Percentiles rank a stretch among this genome's conserved stretches.
These are phyloP conservation scores for Melanargia galathea DNA, from an alignment of 2,888 invertebrate species.

Conservation along the genomic window DNA sequence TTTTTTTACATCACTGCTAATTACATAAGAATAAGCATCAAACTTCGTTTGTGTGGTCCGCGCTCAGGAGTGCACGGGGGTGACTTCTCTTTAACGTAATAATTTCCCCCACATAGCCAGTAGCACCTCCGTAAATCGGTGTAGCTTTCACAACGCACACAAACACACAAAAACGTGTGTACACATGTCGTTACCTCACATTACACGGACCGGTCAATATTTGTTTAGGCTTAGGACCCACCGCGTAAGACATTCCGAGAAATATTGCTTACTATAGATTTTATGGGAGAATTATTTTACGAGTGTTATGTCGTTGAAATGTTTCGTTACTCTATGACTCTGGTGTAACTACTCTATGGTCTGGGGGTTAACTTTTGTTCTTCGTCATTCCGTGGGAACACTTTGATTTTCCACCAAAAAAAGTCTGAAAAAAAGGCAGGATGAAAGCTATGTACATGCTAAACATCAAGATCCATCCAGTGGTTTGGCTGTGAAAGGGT, in stretches of 20 bases:
- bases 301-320: constrained; percentile 3
- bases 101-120: constrained; percentile 21
- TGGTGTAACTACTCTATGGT: background rate
- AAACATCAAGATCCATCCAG: too few relatives aligned
- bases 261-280: constrained; percentile 34
- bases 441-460: too few relatives aligned
- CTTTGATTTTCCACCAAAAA: too few relatives aligned
- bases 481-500: too few relatives aligned
- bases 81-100: too few relatives aligned
- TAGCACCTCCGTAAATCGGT: constrained; percentile 27
- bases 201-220: constrained; percentile 63
- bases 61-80: too few relatives aligned
- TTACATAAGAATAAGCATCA: too few relatives aligned
- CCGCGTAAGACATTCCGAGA: constrained; percentile 56
- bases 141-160: constrained; percentile 38
- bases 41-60: too few relatives aligned
- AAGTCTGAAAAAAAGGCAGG: too few relatives aligned
- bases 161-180: constrained; percentile 50
- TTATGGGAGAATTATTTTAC: constrained; percentile 19
- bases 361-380: too few relatives aligned
- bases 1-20: too few relatives aligned
- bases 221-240: constrained; percentile 64
- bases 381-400: too few relatives aligned
- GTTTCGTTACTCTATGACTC: background rate
- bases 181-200: constrained; percentile 56